Conservation (phyloP, 2,888 invertebrate genomes). For the Nowickia ferox region DNA sequence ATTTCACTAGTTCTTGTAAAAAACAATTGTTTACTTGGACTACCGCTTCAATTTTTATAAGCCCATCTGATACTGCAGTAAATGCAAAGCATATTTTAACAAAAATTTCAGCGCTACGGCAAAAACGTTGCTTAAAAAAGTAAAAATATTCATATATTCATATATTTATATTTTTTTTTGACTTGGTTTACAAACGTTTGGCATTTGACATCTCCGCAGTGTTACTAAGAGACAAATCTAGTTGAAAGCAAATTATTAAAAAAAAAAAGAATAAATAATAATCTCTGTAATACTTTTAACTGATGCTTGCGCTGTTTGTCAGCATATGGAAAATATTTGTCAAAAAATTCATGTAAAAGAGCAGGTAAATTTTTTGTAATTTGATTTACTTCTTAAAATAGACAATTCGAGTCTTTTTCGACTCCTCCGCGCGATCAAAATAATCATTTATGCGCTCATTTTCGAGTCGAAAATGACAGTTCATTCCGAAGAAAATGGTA, state of each 20-base stretch:
- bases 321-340: conserved; percentile 43
- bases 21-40: conserved; percentile 55
- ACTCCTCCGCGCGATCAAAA: too few relatives aligned
- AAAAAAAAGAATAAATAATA: background rate
- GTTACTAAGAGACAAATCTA: conserved; percentile 35
- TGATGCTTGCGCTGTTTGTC: conserved; percentile 51
- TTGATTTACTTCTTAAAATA: too few relatives aligned
- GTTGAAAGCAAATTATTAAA: background rate
- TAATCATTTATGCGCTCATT: too few relatives aligned
- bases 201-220: conserved; percentile 59
- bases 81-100: conserved; percentile 15
- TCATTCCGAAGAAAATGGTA: too few relatives aligned
- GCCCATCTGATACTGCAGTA: conserved; percentile 50
- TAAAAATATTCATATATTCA: too few relatives aligned
- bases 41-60: conserved; percentile 5
- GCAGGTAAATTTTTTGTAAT: too few relatives aligned
- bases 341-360: background rate
- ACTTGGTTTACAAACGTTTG: conserved; percentile 33
- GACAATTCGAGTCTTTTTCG: too few relatives aligned
- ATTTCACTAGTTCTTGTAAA: conserved; percentile 51
- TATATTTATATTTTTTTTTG: background rate
- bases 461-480: too few relatives aligned
- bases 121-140: background rate
- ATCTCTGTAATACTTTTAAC: conserved; percentile 31
- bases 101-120: conserved; percentile 3